Evolutionary conservation across 1,140 invertebrate genomes (phyloP).

Genomic region (Lepidotrigona ventralis): DNA sequence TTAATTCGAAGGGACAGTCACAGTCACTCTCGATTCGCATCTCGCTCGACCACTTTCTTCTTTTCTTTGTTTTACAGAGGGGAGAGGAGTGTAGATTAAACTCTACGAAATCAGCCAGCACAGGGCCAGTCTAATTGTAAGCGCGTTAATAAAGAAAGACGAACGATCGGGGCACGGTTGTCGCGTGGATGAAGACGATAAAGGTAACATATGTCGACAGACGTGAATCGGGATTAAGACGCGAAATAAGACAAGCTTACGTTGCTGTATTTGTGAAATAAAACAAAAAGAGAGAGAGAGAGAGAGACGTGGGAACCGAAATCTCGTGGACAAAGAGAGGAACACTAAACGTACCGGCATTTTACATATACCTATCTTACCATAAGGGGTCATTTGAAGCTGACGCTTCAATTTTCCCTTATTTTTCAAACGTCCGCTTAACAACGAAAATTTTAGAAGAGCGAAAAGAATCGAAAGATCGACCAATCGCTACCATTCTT

Average conservation of each 20-base stretch:
- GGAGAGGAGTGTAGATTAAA: constrained; percentile 10
- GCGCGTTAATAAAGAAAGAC: constrained; percentile 2
- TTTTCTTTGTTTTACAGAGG: background rate
- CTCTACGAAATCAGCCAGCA: background rate
- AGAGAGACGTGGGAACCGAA: background rate
- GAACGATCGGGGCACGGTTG: background rate
- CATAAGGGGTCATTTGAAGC: too few species aligned
- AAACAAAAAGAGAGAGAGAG: constrained; percentile 13
- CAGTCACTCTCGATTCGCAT: background rate
- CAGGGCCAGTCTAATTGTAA: constrained; percentile 16
- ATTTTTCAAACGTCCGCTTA: background rate
- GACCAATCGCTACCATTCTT: too few species aligned
- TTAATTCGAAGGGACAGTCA: background rate
- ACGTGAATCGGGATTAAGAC: constrained; percentile 38
- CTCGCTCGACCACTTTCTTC: background rate
- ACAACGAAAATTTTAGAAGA: too few species aligned
- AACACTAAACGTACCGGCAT: too few species aligned
- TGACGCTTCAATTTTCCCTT: background rate
- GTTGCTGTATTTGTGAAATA: background rate
- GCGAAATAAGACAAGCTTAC: constrained; percentile 2
- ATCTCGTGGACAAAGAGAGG: constrained; percentile 41
- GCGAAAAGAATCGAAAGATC: background rate
- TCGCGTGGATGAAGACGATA: background rate
- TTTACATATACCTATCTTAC: too few species aligned
- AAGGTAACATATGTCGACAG: constrained; percentile 20